Evolutionary conservation across 2,797 vertebrate genomes (phyloP).

Genomic region (Ateles fusciceps): DNA sequence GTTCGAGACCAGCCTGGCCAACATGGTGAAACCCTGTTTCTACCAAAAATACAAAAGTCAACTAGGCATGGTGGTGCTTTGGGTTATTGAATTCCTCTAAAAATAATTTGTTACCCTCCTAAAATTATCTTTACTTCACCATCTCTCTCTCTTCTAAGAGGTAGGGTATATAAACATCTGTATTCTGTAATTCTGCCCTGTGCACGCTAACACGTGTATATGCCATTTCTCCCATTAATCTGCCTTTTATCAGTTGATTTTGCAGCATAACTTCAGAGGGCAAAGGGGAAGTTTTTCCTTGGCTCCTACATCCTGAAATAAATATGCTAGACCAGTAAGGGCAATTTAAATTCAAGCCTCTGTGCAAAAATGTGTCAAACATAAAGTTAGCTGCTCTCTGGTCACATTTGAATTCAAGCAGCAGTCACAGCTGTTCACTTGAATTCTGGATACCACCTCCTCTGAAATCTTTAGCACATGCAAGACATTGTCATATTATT

Average conservation of each 20-base stretch:
- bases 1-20: background rate
- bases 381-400: background rate
- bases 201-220: background rate
- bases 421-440: background rate
- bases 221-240: background rate
- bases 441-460: background rate
- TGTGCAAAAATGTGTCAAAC: background rate
- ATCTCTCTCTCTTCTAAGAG: background rate
- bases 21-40: background rate
- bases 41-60: background rate
- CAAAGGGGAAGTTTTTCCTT: background rate
- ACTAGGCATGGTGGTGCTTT: background rate
- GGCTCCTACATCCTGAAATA: background rate
- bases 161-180: background rate
- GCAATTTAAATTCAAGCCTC: background rate
- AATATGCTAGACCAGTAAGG: background rate
- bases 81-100: background rate
- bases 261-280: background rate
- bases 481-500: background rate
- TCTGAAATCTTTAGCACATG: background rate
- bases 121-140: background rate
- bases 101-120: background rate
- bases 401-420: background rate
- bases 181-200: background rate
- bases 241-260: background rate